These are phyloP conservation scores for Leptogaster cylindrica DNA, from an alignment of 2,888 invertebrate genomes.

Conservation along the genomic window DNA sequence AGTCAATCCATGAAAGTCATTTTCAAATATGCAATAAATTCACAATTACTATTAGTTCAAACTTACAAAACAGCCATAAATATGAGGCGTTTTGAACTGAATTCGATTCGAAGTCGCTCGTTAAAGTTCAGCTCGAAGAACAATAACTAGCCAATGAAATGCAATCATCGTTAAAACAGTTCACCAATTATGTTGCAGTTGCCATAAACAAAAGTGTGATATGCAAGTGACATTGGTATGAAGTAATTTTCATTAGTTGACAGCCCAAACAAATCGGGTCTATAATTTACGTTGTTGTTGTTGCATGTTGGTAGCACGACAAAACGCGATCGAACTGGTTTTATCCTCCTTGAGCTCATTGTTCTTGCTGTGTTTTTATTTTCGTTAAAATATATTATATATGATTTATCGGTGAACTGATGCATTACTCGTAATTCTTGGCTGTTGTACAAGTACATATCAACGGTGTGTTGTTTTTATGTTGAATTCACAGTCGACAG, in stretches of 20 bases:
- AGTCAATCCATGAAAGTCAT: no score
- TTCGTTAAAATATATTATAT: background rate
- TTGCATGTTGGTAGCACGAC: background rate
- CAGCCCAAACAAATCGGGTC: conserved; percentile 20
- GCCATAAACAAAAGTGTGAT: no score
- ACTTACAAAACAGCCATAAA: no score
- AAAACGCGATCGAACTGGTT: conserved; percentile 14
- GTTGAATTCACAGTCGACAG: conserved; percentile 35
- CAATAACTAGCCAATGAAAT: no score
- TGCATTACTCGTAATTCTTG: conserved; percentile 30
- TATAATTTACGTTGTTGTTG: conserved; percentile 22
- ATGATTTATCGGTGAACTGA: conserved; percentile 18
- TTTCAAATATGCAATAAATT: no score
- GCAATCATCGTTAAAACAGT: no score
- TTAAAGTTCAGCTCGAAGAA: no score
- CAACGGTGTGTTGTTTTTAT: no score
- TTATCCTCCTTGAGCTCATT: background rate
- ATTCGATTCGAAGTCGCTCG: no score
- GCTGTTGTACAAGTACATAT: background rate
- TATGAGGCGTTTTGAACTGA: no score
- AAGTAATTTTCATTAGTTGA: conserved; percentile 24
- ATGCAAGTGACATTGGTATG: background rate
- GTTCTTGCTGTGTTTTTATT: conserved; percentile 1
- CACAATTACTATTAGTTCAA: no score
- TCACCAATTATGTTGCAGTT: no score